phyloP scores from a whole-genome alignment of 2,797 vertebrate genomes.

The Gymnothorax reevesii region DNA sequence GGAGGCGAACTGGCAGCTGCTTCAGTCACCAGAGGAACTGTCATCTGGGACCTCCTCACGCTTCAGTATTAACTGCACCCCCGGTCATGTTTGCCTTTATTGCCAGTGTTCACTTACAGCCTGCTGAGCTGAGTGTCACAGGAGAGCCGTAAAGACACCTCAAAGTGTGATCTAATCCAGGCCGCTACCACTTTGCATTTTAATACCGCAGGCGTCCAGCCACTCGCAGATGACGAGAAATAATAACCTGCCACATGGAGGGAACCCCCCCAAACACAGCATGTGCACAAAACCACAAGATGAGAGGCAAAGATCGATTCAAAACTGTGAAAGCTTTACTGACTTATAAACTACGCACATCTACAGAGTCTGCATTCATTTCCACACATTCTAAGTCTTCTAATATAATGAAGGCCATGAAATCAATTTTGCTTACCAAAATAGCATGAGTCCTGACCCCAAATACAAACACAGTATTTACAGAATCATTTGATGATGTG shows the following conservation, averaged over 20 bases:
- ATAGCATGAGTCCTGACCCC: no score
- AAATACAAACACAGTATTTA: no score
- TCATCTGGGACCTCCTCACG: neutral
- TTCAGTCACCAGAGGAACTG: neutral
- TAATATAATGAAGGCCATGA: no score
- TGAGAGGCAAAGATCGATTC: no score
- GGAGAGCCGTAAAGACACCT: slow-evolving; percentile 7
- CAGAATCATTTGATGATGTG: no score
- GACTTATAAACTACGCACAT: no score
- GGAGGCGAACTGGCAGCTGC: neutral
- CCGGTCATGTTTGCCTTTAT: neutral
- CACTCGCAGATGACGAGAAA: neutral
- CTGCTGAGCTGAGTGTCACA: neutral
- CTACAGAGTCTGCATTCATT: no score
- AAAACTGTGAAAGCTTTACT: no score
- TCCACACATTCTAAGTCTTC: no score
- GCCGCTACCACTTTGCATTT: neutral
- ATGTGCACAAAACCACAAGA: no score
- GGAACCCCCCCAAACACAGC: neutral
- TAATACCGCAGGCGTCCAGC: neutral
- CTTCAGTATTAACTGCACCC: neutral
- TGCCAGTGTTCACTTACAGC: neutral
- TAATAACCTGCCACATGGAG: neutral
- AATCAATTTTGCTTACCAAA: no score
- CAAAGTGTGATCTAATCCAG: slow-evolving; percentile 16